phyloP scores from a whole-genome alignment of 2,888 invertebrate genomes.

The Pseudococcus longispinus region DNA sequence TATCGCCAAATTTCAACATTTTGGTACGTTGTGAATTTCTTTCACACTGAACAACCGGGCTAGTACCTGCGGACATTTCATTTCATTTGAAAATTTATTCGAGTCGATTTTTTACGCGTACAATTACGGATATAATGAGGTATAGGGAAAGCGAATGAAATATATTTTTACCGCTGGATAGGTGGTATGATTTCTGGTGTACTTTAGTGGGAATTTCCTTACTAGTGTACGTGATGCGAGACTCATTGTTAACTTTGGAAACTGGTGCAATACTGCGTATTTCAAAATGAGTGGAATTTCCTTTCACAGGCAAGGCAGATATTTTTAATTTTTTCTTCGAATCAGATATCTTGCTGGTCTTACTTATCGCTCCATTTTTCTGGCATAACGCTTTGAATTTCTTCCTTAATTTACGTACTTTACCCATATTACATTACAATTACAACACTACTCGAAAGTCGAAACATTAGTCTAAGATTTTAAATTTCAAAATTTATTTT shows the following conservation, averaged over 20 bases:
- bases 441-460: no score
- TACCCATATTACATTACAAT: not conserved
- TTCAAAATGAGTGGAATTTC: not conserved
- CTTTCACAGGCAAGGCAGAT: not conserved
- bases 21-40: not conserved
- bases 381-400: constrained; percentile 29
- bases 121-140: no score
- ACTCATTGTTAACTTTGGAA: not conserved
- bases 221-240: no score
- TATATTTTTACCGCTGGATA: no score
- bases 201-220: no score
- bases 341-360: not conserved
- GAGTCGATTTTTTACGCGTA: no score
- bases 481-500: no score
- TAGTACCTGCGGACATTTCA: not conserved
- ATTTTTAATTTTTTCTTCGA: not conserved
- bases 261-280: not conserved
- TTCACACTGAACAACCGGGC: not conserved
- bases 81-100: not conserved
- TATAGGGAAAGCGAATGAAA: no score
- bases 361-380: not conserved
- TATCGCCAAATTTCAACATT: not conserved
- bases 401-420: constrained; percentile 43
- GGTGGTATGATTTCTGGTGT: no score
- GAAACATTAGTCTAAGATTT: no score